Base-by-base conservation (phyloP, 2,113 vertebrate species). In the Pithys albifrons region DNA sequence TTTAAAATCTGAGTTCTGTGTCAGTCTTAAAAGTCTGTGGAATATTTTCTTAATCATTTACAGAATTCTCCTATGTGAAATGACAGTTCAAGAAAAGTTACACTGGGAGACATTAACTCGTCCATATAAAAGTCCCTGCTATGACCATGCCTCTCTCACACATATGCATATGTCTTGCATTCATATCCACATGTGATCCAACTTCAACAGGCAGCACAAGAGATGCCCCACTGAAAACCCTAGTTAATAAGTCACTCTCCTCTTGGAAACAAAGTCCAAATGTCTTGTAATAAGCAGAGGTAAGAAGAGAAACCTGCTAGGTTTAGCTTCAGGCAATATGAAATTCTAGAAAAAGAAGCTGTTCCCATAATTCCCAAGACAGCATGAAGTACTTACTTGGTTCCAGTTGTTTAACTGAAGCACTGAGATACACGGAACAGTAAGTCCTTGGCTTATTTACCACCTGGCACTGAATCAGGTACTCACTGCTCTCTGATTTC, bases 401-500 rank as follows among this genome's bases (percentile, higher is more conserved):
- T 92, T 93, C 88, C 92, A 96, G 88, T 76, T 94, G 94, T 94
- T 93, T 72, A 88, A 1, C 39, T 81, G 89, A 94, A 93, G 82
- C 64, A 66, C 27, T 51, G 8, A 82, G 57, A 83, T 74, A 88
- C 57, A 72, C 1, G 3, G 83, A 92, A 84, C 86, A 74, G 80
- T 41, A 70, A 84, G 65, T 95, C 48, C 88, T 84, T 95, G 89
- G 80, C 93, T 79, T 66, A 57, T 70, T 71, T 89, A 89, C 77
- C 82, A 80, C 57, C 85, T 89, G 89, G 94, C 77, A 84, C 52
- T 7, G 45, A 49, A 22, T 95, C 80, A 95, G 39, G 78, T 64
- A 71, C 62, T 93, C 6, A 0, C 73, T 75, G 86, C 57, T 78
- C 14, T 76, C 72, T 52, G 39, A 64, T 89, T 91, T 95, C 69